Base-by-base conservation (phyloP, 1,140 invertebrate species). In the Catajapyx aquilonaris region DNA sequence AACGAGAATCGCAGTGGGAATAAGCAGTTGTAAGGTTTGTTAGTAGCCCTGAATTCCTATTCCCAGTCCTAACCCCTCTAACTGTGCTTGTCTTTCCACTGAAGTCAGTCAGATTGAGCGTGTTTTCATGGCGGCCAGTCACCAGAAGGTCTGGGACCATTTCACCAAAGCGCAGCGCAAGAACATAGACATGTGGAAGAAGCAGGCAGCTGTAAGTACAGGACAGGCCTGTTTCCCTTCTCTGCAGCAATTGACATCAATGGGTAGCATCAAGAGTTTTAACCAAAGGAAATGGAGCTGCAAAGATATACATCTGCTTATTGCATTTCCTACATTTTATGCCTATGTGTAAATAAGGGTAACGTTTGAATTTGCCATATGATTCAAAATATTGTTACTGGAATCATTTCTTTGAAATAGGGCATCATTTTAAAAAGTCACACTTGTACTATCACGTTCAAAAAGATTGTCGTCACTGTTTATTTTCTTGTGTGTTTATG, bases 71-170 rank as follows among this genome's bases (percentile, higher is more conserved):
- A n/a, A n/a, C 15, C 15, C 11, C n/a, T 34, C 33, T 34, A 34
- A 34, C 41, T 39, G 20, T 45, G 37, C 40, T 38, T 41, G 39
- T 46, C 41, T 43, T 46, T 46, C 36, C 54, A 18, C 36, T 37
- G 19, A 76, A 95, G 88, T 93, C 74, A 78, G 81, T 77, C 84
- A 93, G 75, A 88, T 94, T 68, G 86, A 88, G 74, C 78, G 81
- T 68, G 84, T 94, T 61, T 93, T 94, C 69, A 68, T 67, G 55
- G 76, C 83, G 48, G 81, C 87, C 53, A 80, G 75, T 61, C 86
- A 91, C 68, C 90, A 94, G 75, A 90, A 90, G 64, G 85, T 87
- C 60, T 94, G 87, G 87, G 90, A 95, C 73, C 87, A 94, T 74
- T 94, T 95, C 73, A 90, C 85, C 61, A 94, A 94, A 72, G 83